Percentiles rank a stretch among this genome's conserved stretches.
Conservation (phyloP, 2,113 vertebrate genomes). For the Gasterosteus nipponicus region DNA sequence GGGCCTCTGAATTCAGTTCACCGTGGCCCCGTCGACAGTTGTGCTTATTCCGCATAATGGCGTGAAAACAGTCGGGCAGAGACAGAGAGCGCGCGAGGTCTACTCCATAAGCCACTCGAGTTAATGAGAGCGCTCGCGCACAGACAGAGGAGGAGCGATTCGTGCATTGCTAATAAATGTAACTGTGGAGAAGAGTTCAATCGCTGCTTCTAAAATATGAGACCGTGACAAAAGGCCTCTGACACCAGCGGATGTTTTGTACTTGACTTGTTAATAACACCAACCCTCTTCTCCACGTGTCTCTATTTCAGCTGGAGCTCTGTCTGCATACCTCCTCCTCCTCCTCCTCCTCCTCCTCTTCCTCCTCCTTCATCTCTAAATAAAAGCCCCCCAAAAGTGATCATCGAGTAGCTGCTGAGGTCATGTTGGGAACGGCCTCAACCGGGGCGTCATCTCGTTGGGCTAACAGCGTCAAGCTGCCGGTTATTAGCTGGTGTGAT, state of each 20-base stretch:
- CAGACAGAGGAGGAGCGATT: conserved; percentile 42
- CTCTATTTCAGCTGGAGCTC: conserved; percentile 9
- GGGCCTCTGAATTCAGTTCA: conserved; percentile 51
- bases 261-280: conserved; percentile 62
- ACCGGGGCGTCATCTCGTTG: no score
- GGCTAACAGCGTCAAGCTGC: no score
- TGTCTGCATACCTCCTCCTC: background rate
- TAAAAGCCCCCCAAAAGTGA: conserved; percentile 18
- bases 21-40: conserved; percentile 47
- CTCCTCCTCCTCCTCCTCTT: background rate
- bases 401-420: conserved; percentile 6
- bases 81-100: conserved; percentile 49
- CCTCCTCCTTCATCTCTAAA: background rate
- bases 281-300: conserved; percentile 21
- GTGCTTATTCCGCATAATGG: conserved; percentile 69
- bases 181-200: conserved; percentile 62
- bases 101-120: conserved; percentile 62
- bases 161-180: conserved; percentile 58
- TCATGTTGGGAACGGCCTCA: background rate
- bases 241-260: conserved; percentile 36
- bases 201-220: conserved; percentile 60
- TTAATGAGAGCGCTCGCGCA: conserved; percentile 63
- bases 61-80: conserved; percentile 51
- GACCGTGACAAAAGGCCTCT: conserved; percentile 56
- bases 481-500: no score